phyloP scores from a whole-genome alignment of 2,888 invertebrate genomes.

The Lithophane leautieri region DNA sequence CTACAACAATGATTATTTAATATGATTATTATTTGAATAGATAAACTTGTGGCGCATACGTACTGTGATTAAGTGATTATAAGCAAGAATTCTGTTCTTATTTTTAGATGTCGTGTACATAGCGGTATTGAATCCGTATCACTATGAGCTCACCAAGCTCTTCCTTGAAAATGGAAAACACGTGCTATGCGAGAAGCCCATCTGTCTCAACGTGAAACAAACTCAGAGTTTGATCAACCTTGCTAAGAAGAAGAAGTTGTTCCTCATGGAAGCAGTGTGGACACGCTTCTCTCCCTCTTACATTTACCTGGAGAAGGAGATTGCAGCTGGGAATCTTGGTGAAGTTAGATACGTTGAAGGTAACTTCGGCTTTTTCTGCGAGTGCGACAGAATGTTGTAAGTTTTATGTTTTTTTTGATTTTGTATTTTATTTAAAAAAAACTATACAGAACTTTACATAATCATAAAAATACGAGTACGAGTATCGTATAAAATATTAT shows the following conservation, averaged over 20 bases:
- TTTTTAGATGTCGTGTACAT: slow-evolving; percentile 96
- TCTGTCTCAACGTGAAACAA: slow-evolving; percentile 95
- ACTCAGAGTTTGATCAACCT: slow-evolving; percentile 92
- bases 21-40: too few relatives aligned
- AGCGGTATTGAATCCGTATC: slow-evolving; percentile 94
- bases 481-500: neutral
- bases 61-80: neutral
- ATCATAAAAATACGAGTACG: neutral
- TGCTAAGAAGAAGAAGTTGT: slow-evolving; percentile 93
- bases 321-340: slow-evolving; percentile 92
- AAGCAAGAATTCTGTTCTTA: neutral
- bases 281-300: slow-evolving; percentile 95
- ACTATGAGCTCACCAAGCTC: slow-evolving; percentile 92
- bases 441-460: neutral
- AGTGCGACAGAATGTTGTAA: slow-evolving; percentile 79
- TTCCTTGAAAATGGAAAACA: slow-evolving; percentile 96
- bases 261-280: slow-evolving; percentile 98
- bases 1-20: neutral
- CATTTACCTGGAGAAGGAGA: slow-evolving; percentile 91
- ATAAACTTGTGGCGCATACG: neutral
- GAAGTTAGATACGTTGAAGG: slow-evolving; percentile 92
- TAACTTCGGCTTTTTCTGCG: slow-evolving; percentile 92
- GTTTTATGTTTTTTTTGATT: slow-evolving; percentile 19
- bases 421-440: neutral
- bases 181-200: slow-evolving; percentile 97